These are phyloP conservation scores for Diadophis punctatus DNA, from an alignment of 2,113 vertebrate genomes.

Conservation along the genomic window DNA sequence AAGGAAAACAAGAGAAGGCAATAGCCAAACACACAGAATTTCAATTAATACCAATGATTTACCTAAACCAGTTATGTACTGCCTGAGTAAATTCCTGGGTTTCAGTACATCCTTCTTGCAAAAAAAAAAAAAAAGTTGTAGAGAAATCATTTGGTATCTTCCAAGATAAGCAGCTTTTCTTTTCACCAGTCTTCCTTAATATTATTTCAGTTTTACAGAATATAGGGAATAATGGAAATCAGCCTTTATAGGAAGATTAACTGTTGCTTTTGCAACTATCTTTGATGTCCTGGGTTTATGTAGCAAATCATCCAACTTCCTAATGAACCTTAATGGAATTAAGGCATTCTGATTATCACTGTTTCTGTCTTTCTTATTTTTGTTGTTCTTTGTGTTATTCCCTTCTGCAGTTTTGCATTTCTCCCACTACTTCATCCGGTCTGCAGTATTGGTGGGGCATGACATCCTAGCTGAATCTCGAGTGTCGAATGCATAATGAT, in stretches of 20 bases:
- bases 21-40: background rate
- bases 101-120: background rate
- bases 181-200: background rate
- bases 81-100: background rate
- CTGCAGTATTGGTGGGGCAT: background rate
- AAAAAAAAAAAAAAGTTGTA: background rate
- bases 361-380: background rate
- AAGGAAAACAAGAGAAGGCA: background rate
- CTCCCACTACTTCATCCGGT: background rate
- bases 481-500: background rate
- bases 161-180: background rate
- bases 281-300: background rate
- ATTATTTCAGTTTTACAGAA: background rate
- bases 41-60: background rate
- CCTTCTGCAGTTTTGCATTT: background rate
- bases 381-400: background rate
- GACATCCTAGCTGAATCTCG: background rate
- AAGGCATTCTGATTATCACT: background rate
- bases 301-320: background rate
- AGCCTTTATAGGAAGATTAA: background rate
- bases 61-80: background rate
- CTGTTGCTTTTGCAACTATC: background rate
- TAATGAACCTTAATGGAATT: background rate
- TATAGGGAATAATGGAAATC: background rate
- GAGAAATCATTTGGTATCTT: background rate